phyloP scores from a whole-genome alignment of 2,113 vertebrate species.

The Cygnus atratus region DNA sequence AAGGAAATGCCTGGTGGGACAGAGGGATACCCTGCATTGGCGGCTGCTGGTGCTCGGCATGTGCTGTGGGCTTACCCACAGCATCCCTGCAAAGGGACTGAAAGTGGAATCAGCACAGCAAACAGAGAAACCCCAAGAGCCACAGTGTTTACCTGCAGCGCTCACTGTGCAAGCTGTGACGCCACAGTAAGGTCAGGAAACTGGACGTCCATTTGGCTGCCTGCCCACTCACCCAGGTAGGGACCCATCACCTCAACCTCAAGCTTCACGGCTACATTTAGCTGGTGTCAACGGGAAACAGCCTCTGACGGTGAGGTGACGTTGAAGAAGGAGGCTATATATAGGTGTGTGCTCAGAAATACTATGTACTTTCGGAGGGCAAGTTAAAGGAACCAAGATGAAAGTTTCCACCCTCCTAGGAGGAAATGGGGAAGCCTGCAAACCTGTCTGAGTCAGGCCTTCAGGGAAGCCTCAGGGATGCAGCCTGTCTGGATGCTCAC shows the following conservation, averaged over 20 bases:
- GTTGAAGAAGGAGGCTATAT: conserved; percentile 19
- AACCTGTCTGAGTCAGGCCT: conserved; percentile 36
- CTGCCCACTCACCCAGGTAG: conserved; percentile 13
- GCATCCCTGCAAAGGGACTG: background rate
- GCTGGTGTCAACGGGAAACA: conserved; percentile 51
- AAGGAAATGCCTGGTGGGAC: background rate
- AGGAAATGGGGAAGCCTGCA: conserved; percentile 57
- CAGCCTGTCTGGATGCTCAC: background rate
- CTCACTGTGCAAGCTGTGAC: background rate
- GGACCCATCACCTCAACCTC: conserved; percentile 19
- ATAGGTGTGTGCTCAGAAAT: conserved; percentile 55
- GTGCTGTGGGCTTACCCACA: background rate
- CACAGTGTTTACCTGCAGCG: conserved; percentile 18
- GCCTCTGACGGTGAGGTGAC: conserved; percentile 9
- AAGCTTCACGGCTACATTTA: conserved; percentile 9
- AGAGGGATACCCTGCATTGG: background rate
- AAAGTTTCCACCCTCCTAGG: conserved; percentile 48
- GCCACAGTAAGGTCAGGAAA: background rate
- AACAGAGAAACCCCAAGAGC: conserved; percentile 30
- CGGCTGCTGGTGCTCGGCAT: background rate
- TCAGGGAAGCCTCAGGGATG: conserved; percentile 40
- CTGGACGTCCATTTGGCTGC: background rate
- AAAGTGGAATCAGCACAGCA: background rate
- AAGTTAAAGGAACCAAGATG: conserved; percentile 32
- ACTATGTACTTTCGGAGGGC: conserved; percentile 7